Conservation (phyloP, 2,888 invertebrate genomes). For the Platycheirus rosarum region DNA sequence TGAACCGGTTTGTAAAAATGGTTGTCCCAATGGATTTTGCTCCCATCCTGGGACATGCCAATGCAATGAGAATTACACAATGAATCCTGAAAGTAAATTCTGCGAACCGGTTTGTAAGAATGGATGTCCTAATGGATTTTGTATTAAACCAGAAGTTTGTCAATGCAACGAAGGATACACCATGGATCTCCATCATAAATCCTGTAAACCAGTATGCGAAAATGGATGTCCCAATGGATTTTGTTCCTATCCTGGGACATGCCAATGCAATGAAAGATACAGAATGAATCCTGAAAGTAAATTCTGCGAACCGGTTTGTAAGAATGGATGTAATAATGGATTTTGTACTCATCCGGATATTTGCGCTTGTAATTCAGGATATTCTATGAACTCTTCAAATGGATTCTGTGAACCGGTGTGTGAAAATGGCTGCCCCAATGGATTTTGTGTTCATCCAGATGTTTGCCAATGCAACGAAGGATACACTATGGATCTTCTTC, state of each 20-base stretch:
- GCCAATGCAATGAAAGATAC: slow-evolving; percentile 40
- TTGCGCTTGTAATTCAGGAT: slow-evolving; percentile 68
- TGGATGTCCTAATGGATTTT: slow-evolving; percentile 23
- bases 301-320: slow-evolving; percentile 78
- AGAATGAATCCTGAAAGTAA: slow-evolving; percentile 34
- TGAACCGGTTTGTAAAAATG: slow-evolving; percentile 63
- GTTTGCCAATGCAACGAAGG: slow-evolving; percentile 75
- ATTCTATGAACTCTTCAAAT: slow-evolving; percentile 82
- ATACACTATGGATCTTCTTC: slow-evolving; percentile 28
- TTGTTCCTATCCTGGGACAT: slow-evolving; percentile 79
- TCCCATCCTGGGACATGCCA: slow-evolving; percentile 47
- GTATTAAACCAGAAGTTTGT: slow-evolving; percentile 5
- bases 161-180: slow-evolving; percentile 75
- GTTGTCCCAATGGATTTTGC: slow-evolving; percentile 74
- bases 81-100: not conserved
- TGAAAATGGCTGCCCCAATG: slow-evolving; percentile 77
- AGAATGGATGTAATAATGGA: slow-evolving; percentile 78
- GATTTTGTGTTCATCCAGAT: slow-evolving; percentile 78
- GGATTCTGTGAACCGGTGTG: slow-evolving; percentile 74
- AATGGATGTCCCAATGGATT: slow-evolving; percentile 77
- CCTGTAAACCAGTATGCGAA: slow-evolving; percentile 78
- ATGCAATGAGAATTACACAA: slow-evolving; percentile 66
- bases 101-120: slow-evolving; percentile 32
- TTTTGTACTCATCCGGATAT: slow-evolving; percentile 78
- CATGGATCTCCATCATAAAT: slow-evolving; percentile 76